A percentile compares a stretch with the other conserved stretches of the same genome.
These are phyloP conservation scores for Pelusios castaneus DNA, from an alignment of 2,113 vertebrate species.

Conservation along the genomic window DNA sequence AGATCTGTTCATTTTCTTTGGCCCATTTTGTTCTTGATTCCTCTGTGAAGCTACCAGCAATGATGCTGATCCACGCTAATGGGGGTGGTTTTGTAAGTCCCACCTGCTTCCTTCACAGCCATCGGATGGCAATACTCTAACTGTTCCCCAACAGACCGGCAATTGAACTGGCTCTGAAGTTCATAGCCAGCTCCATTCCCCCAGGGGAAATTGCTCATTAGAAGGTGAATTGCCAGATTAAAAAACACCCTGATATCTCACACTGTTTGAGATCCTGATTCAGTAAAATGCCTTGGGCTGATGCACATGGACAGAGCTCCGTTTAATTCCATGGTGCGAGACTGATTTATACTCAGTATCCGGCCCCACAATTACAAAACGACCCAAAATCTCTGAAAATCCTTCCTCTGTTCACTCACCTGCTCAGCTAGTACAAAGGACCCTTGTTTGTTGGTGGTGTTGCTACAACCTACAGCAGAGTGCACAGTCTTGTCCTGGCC, in stretches of 20 bases:
- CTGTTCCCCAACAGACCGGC: not conserved
- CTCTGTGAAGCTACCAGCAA: not conserved
- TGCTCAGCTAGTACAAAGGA: no score
- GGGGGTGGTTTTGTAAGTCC: not conserved
- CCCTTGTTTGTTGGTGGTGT: no score
- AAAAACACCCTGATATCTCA: not conserved
- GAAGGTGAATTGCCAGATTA: not conserved
- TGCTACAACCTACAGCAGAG: no score
- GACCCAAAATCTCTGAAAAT: no score
- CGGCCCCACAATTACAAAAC: no score
- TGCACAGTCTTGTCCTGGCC: no score
- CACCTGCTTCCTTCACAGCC: not conserved
- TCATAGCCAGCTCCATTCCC: not conserved
- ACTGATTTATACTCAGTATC: no score
- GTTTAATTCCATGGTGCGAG: no score
- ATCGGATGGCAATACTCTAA: not conserved
- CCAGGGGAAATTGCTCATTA: not conserved
- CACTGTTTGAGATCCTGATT: not conserved
- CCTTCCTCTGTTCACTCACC: no score
- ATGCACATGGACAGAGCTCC: no score
- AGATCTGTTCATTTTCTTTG: not conserved
- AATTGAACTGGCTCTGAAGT: not conserved
- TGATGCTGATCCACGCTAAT: not conserved
- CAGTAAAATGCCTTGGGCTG: not conserved
- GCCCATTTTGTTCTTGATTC: not conserved